Base-by-base conservation (phyloP, 37 sponge, comb jelly and placozoan genomes). In the Diacarnus erythraeanus region DNA sequence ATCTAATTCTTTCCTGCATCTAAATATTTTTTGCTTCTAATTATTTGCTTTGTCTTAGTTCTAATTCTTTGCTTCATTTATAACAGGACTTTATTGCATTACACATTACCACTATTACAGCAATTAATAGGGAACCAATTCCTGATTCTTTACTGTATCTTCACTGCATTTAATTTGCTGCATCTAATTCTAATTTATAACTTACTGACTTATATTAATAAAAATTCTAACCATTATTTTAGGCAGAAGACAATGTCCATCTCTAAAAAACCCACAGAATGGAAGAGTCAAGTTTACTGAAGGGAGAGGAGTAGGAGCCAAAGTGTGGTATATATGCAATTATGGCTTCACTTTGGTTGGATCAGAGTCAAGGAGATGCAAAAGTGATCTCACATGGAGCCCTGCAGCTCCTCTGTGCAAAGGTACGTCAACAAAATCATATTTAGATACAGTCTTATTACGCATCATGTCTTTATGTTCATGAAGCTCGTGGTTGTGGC, bases 311-410 rank as follows among this genome's bases (percentile, higher is more conserved):
- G 66, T 78, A 17, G 76, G 71, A 3, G 65, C 83, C 31, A 64
- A 70, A 35, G 88, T 82, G 35, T 38, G 38, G 69, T 82, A 82
- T 39, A 34, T 37, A 64, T 88, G 88, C 34, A 77, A 72, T 10
- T 1, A 20, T 77, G 83, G 78, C 2, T 82, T 66, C 42, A 23
- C 2, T 39, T 60, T 88, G 21, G 60, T 61, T 65, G 88, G 88
- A 3, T 30, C 64, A 0, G 68, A 72, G 64, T 72, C 42, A 1
- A 51, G 74, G 25, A 43, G 34, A 1, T 88, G 88, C 41, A 47
- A 64, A 54, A 39, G 34, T 37, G 59, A 77, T 36, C 22, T 40
- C 1, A n/a, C 12, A 12, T 88, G 88, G 88, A 22, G 35, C n/a
- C 43, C 71, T 1, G 26, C 17, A 34, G 64, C 57, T 3, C 88